Conservation (phyloP, 2,888 invertebrate genomes). For the Polyploca ridens region DNA sequence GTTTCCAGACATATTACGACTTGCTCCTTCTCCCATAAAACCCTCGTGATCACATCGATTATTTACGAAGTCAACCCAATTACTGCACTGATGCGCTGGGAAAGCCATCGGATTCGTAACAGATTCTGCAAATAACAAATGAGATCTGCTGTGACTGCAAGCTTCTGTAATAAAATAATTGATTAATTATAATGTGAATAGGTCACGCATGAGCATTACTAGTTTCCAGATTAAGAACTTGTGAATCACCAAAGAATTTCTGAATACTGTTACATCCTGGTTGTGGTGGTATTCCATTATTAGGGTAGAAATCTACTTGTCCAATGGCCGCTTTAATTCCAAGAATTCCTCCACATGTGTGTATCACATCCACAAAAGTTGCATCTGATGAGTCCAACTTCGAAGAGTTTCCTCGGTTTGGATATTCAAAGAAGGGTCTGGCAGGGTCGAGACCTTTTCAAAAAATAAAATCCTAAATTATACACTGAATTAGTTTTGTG, state of each 20-base stretch:
- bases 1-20: constrained; percentile 71
- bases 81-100: constrained; percentile 78
- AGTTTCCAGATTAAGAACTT: not conserved
- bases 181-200: too few relatives aligned
- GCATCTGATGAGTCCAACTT: constrained; percentile 86
- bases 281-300: constrained; percentile 86
- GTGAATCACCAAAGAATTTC: constrained; percentile 48
- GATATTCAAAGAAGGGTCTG: constrained; percentile 86
- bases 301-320: constrained; percentile 88
- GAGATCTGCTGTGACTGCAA: constrained; percentile 88
- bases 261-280: constrained; percentile 86
- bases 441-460: constrained; percentile 87
- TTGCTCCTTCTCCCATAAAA: constrained; percentile 83
- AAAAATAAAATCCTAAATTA: not conserved
- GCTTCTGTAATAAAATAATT: constrained; percentile 73
- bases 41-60: constrained; percentile 49
- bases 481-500: not conserved
- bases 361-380: constrained; percentile 86
- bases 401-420: constrained; percentile 76
- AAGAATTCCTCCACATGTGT: constrained; percentile 88
- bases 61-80: constrained; percentile 62
- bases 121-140: constrained; percentile 86
- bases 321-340: constrained; percentile 86
- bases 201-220: too few relatives aligned
- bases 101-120: constrained; percentile 80